Percentiles rank a stretch among this genome's conserved stretches.
phyloP scores from a whole-genome alignment of 2,888 invertebrate genomes.

The Drymonia ruficornis region DNA sequence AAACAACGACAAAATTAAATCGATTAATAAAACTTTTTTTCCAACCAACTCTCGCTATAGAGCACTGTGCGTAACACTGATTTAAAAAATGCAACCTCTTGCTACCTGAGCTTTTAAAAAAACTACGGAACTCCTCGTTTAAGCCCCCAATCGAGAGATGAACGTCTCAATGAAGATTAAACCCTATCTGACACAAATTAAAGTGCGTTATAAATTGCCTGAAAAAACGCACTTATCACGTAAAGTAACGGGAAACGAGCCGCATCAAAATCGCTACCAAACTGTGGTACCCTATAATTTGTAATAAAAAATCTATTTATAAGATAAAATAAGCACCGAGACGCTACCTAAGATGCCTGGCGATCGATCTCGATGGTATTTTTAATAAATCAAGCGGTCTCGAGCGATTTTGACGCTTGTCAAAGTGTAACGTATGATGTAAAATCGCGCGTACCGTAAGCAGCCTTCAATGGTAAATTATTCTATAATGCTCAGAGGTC shows the following conservation, averaged over 20 bases:
- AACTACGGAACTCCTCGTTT: constrained; percentile 68
- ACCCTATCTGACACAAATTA: constrained; percentile 66
- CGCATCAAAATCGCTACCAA: constrained; percentile 81
- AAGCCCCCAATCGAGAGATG: constrained; percentile 37
- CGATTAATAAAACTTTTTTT: constrained; percentile 44
- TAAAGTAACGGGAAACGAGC: constrained; percentile 50
- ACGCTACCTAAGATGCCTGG: constrained; percentile 80
- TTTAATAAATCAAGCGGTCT: constrained; percentile 72
- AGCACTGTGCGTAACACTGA: constrained; percentile 37
- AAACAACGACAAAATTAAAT: constrained; percentile 40
- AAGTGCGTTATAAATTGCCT: constrained; percentile 61
- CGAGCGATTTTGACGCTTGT: constrained; percentile 80
- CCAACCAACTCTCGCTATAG: constrained; percentile 32
- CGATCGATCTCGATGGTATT: constrained; percentile 74
- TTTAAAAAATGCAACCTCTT: constrained; percentile 39
- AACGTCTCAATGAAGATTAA: constrained; percentile 57
- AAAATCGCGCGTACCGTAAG: constrained; percentile 57
- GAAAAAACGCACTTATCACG: constrained; percentile 57
- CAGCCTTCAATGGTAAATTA: constrained; percentile 71
- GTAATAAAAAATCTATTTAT: constrained; percentile 84
- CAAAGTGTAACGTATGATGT: constrained; percentile 67
- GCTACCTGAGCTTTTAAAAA: constrained; percentile 67
- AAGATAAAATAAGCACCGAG: constrained; percentile 80
- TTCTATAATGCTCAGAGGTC: constrained; percentile 80
- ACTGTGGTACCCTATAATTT: constrained; percentile 83